These are phyloP conservation scores for Dermolepida albohirtum DNA, from an alignment of 2,888 invertebrate genomes.

Conservation along the genomic window DNA sequence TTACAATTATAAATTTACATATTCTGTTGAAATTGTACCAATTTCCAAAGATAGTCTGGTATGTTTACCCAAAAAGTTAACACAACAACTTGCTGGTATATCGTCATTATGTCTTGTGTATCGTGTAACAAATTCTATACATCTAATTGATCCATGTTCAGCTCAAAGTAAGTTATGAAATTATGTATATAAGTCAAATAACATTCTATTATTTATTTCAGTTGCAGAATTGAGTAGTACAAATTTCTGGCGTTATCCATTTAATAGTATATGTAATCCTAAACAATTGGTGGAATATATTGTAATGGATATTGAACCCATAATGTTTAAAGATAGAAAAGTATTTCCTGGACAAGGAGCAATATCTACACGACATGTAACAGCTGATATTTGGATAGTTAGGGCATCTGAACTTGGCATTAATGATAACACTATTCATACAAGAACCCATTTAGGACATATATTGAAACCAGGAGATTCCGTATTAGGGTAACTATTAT, in stretches of 20 bases:
- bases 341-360: constrained; percentile 89
- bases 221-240: constrained; percentile 87
- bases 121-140: constrained; percentile 89
- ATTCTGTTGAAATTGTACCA: constrained; percentile 95
- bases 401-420: constrained; percentile 87
- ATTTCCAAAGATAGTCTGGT: constrained; percentile 94
- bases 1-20: constrained; percentile 96
- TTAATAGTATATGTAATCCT: constrained; percentile 88
- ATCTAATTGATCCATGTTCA: constrained; percentile 91
- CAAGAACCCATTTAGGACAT: constrained; percentile 94
- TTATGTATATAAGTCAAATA: constrained; percentile 29
- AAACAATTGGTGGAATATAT: constrained; percentile 92
- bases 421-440: constrained; percentile 84
- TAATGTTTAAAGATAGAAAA: constrained; percentile 80
- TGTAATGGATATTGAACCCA: constrained; percentile 92
- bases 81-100: constrained; percentile 89
- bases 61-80: constrained; percentile 87
- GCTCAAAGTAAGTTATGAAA: constrained; percentile 76
- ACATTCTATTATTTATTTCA: constrained; percentile 58
- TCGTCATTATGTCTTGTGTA: constrained; percentile 88
- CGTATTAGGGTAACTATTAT: constrained; percentile 80
- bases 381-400: constrained; percentile 95
- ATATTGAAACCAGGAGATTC: constrained; percentile 93
- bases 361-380: constrained; percentile 86
- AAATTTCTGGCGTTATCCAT: constrained; percentile 88